Evolutionary conservation across 2,113 vertebrate genomes (phyloP).

Genomic region (Psittacula cyanocephala): DNA sequence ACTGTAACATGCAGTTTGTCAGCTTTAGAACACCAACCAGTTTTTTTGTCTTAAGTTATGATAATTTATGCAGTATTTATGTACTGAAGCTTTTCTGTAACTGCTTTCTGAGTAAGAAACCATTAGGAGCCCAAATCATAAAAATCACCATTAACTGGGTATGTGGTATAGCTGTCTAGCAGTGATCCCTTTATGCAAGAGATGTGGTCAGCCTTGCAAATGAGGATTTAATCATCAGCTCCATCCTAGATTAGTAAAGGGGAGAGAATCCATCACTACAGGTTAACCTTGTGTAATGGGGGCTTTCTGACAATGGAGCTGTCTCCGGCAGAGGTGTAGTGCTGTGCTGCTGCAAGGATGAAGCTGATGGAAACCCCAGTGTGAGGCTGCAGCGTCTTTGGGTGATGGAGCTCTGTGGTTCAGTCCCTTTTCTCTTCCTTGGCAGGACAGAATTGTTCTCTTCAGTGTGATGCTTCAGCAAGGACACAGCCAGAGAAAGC

Average conservation of each 20-base stretch:
- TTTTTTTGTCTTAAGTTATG: conserved; percentile 51
- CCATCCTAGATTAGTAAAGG: neutral
- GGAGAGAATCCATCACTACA: neutral
- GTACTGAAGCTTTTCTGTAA: conserved; percentile 40
- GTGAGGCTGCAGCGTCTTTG: neutral
- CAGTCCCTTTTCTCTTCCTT: neutral
- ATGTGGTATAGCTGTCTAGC: conserved; percentile 15
- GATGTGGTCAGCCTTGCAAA: neutral
- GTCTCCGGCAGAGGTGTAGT: neutral
- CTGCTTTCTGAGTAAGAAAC: conserved; percentile 59
- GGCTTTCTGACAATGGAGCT: neutral
- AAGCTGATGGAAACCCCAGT: neutral
- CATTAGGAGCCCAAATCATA: conserved; percentile 57
- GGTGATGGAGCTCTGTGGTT: neutral
- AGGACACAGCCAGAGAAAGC: neutral
- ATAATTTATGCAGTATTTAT: conserved; percentile 67
- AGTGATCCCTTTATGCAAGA: neutral
- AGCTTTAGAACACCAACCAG: neutral
- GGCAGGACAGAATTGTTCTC: neutral
- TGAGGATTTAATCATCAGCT: neutral
- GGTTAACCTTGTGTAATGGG: neutral
- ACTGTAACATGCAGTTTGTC: conserved; percentile 28
- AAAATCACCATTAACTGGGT: conserved; percentile 47
- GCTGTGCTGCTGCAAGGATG: neutral
- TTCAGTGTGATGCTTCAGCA: neutral